Evolutionary conservation across 2,888 invertebrate genomes (phyloP), one percentile per base, ranked within the genome.

Genomic region (Brachypterus glaber): DNA sequence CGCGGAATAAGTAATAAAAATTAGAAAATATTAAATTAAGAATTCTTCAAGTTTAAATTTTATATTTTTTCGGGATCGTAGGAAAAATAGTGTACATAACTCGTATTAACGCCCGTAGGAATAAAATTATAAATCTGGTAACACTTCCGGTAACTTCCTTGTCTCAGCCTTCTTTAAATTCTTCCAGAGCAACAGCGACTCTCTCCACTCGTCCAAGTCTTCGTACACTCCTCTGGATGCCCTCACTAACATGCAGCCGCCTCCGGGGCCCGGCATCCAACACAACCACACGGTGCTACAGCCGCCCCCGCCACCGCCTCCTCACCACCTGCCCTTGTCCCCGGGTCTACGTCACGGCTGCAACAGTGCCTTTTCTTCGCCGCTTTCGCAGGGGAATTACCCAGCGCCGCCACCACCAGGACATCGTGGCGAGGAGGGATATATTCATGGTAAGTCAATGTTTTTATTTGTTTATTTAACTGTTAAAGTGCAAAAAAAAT

Each of bases 211-310:
- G 4, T 55, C 54, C 66, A 79, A 79, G 58, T 79, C 79, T 58
- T 78, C 86, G 11, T 89, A 89, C 64, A 86, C 88, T 30, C 88
- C 88, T 3, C 70, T 89, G 46, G 79, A 83, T 39, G 88, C 88
- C 11, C 68, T 88, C 49, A 86, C 87, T 24, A 87, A 82, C 52
- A 89, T 89, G 88, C 78, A 87, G 64, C 88, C 88, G n/a, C 81
- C 82, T 1, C 82, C 79, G 15, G 74, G 68, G 49, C 68, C 59
- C 8, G 56, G 54, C 17, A 49, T 57, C 27, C 58, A 58, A 44
- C 66, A 62, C 54, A 52, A 51, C 17, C 54, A 54, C 33, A 48
- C 49, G 17, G 8, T 11, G 8, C 27, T 4, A 5, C 11, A 11
- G 8, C 7, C 21, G 21, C 7, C 9, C 7, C 54, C 52, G 15